Evolutionary conservation across 2,797 vertebrate genomes (phyloP), one percentile per base, ranked within the genome.

Genomic region (Cyclura pinguis): DNA sequence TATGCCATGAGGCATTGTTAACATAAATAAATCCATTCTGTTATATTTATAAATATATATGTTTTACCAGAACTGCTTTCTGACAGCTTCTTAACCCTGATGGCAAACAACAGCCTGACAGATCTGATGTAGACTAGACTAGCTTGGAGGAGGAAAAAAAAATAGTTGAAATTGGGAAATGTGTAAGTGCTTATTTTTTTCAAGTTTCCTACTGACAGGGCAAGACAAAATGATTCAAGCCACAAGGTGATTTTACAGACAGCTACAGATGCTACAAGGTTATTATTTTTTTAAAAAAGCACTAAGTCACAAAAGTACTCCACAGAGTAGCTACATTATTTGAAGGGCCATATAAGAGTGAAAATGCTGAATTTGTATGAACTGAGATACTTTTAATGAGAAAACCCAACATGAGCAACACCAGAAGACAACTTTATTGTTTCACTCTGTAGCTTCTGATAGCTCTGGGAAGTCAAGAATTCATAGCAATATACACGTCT

Each of bases 11-110:
- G 47, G 59, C 42, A 62, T 20, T 38, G 42, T 52, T 42, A 89
- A 74, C 73, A 78, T 84, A 67, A 84, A 84, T 76, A n/a, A 77
- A 84, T 67, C 73, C 52, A 59, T 84, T 77, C 38, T 89, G 82
- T 55, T 85, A 52, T 47, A 47, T 47, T 47, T 16, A 57, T 16
- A 55, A 0, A 42, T 32, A 50, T 55, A 78, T 55, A 88, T 27
- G 6, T 74, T 74, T 76, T 69, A 88, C 55, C 42, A 84, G 67
- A 73, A 47, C 57, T 59, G 24, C 32, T 83, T 84, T 84, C 69
- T 84, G 55, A 84, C 80, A 84, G 57, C 32, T 62, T 84, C 55
- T 89, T 29, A 62, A 50, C 80, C 50, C 29, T 88, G 67, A 74
- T 62, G 57, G 20, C 16, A 80, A 67, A 67, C 20, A 55, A 55